A percentile compares a stretch with the other conserved stretches of the same genome.
These are phyloP conservation scores for Agrenia bidenticulata DNA, from an alignment of 2,888 invertebrate genomes.

Conservation along the genomic window DNA sequence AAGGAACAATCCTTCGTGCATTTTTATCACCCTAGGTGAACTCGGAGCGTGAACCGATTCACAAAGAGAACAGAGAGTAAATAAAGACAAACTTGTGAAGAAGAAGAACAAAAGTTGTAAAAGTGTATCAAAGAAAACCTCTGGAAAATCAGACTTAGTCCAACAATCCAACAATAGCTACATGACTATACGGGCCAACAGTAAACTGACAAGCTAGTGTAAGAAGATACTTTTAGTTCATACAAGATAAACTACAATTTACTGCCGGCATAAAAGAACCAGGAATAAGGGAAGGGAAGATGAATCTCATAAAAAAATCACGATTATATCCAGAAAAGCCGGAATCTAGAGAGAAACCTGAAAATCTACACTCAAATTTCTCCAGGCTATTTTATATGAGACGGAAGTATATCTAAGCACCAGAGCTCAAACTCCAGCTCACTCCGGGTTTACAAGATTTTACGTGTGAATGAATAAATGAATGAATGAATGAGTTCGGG, in stretches of 20 bases:
- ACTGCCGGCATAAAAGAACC: too few species aligned
- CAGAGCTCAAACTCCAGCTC: too few species aligned
- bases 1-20: background rate
- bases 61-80: slow-evolving; percentile 2
- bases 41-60: slow-evolving; percentile 6
- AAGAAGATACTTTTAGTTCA: too few species aligned
- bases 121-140: slow-evolving; percentile 5
- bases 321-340: background rate
- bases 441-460: slow-evolving; percentile 3
- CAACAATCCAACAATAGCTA: too few species aligned
- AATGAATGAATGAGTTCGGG: slow-evolving; percentile 10
- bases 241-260: too few species aligned
- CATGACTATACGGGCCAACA: too few species aligned
- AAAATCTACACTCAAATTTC: too few species aligned
- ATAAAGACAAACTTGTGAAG: background rate
- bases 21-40: slow-evolving; percentile 3
- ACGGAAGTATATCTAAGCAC: too few species aligned
- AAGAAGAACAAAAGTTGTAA: slow-evolving; percentile 1
- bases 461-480: slow-evolving; percentile 22
- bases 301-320: slow-evolving; percentile 23
- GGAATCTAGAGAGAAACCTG: too few species aligned
- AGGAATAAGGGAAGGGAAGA: background rate
- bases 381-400: too few species aligned
- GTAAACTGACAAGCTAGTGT: too few species aligned
- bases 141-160: too few species aligned